Evolutionary conservation across 2,113 vertebrate species (phyloP).

Genomic region (Xenopus laevis): DNA sequence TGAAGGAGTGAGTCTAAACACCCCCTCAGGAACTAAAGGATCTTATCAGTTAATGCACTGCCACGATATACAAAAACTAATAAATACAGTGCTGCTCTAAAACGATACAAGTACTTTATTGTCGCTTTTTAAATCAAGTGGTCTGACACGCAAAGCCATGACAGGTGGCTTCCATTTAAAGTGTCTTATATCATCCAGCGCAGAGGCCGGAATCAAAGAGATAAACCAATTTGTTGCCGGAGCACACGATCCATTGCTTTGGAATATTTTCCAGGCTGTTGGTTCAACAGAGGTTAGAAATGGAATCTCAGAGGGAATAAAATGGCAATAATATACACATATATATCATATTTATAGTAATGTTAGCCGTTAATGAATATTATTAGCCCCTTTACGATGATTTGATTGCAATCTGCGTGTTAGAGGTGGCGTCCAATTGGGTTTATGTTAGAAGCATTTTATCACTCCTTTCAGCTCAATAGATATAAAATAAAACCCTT

Average conservation of each 20-base stretch:
- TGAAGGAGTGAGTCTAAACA: conserved; percentile 50
- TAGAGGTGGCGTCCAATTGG: too few relatives aligned
- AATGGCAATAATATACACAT: too few relatives aligned
- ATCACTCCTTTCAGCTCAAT: too few relatives aligned
- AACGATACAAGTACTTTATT: conserved; percentile 33
- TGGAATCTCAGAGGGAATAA: too few relatives aligned
- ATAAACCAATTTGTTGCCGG: conserved; percentile 1
- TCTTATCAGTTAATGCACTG: conserved; percentile 45
- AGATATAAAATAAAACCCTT: too few relatives aligned
- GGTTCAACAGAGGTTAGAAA: too few relatives aligned
- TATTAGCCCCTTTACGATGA: too few relatives aligned
- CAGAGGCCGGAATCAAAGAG: conserved; percentile 1
- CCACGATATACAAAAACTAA: conserved; percentile 39
- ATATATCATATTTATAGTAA: too few relatives aligned
- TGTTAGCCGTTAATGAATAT: not conserved
- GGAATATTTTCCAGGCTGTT: too few relatives aligned
- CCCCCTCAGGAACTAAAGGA: conserved; percentile 46
- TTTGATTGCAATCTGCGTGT: too few relatives aligned
- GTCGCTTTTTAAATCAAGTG: conserved; percentile 41
- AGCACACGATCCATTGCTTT: too few relatives aligned
- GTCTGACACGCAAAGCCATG: conserved; percentile 35
- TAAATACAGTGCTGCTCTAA: conserved; percentile 35
- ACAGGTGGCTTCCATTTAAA: conserved; percentile 42
- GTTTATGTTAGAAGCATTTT: too few relatives aligned
- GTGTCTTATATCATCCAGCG: conserved; percentile 26